Conservation (phyloP, 2,888 invertebrate genomes). For the Mamestra brassicae region DNA sequence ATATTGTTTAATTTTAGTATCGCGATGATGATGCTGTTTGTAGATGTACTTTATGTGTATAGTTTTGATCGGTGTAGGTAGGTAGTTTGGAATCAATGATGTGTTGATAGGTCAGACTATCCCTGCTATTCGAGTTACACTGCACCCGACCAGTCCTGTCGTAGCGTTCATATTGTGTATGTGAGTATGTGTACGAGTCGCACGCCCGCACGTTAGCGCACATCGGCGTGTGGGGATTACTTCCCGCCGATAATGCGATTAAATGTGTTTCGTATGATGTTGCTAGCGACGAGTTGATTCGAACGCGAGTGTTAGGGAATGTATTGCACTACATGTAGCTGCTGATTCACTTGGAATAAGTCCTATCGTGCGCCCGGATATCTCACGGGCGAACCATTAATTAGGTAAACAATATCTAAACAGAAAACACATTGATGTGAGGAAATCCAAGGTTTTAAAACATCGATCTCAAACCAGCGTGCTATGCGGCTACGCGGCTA, state of each 20-base stretch:
- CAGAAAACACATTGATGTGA: neutral
- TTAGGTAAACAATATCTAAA: neutral
- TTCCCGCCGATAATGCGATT: constrained; percentile 33
- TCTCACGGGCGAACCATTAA: neutral
- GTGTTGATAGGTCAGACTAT: neutral
- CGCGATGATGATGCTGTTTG: neutral
- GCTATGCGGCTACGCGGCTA: neutral
- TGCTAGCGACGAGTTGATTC: constrained; percentile 4
- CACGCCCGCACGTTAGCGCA: neutral
- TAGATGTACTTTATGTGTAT: neutral
- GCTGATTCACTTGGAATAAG: neutral
- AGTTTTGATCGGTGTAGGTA: neutral
- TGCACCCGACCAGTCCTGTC: neutral
- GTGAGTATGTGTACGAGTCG: neutral
- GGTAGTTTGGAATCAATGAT: too few relatives aligned
- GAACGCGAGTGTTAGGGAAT: neutral
- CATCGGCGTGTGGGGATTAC: neutral
- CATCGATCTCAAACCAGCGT: neutral
- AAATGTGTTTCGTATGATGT: constrained; percentile 7
- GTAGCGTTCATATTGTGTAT: neutral
- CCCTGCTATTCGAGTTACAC: neutral
- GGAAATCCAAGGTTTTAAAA: neutral
- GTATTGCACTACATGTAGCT: neutral
- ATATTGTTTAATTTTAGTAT: neutral
- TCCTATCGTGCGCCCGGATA: neutral